phyloP scores from a whole-genome alignment of 1,140 invertebrate genomes.

The Proales similis region DNA sequence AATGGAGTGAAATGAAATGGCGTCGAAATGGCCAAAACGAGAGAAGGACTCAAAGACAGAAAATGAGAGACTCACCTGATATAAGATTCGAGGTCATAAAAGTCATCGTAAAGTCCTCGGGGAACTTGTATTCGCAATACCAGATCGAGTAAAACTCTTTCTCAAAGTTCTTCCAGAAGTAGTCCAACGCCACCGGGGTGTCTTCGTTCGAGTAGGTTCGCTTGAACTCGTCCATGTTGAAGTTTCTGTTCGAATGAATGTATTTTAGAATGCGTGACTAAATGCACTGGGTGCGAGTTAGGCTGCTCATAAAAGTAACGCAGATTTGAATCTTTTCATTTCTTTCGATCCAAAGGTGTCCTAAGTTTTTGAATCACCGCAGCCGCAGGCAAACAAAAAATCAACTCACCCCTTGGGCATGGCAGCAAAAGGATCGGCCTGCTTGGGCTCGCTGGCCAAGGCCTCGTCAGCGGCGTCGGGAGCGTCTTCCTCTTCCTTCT shows the following conservation, averaged over 20 bases:
- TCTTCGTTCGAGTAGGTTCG: constrained; percentile 93
- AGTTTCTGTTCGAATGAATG: constrained; percentile 60
- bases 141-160: constrained; percentile 92
- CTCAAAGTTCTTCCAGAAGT: constrained; percentile 98
- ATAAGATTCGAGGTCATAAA: constrained; percentile 96
- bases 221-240: constrained; percentile 95
- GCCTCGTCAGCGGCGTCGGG: constrained; percentile 40
- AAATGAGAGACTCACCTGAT: constrained; percentile 59
- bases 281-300: constrained; percentile 9
- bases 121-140: constrained; percentile 93
- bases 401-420: constrained; percentile 71
- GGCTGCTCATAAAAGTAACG: constrained; percentile 37
- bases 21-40: not conserved
- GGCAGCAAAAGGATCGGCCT: constrained; percentile 79
- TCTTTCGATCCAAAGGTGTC: constrained; percentile 40
- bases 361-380: constrained; percentile 36
- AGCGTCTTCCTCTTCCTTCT: constrained; percentile 47
- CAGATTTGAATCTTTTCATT: constrained; percentile 38
- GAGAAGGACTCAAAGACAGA: not conserved
- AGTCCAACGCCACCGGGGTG: constrained; percentile 81
- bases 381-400: not conserved
- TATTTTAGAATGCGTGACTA: constrained; percentile 5
- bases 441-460: constrained; percentile 62
- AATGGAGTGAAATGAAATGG: no score
- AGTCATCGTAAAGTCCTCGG: constrained; percentile 77